These are phyloP conservation scores for Amia ocellicauda DNA, from an alignment of 2,113 vertebrate genomes.

Conservation along the genomic window DNA sequence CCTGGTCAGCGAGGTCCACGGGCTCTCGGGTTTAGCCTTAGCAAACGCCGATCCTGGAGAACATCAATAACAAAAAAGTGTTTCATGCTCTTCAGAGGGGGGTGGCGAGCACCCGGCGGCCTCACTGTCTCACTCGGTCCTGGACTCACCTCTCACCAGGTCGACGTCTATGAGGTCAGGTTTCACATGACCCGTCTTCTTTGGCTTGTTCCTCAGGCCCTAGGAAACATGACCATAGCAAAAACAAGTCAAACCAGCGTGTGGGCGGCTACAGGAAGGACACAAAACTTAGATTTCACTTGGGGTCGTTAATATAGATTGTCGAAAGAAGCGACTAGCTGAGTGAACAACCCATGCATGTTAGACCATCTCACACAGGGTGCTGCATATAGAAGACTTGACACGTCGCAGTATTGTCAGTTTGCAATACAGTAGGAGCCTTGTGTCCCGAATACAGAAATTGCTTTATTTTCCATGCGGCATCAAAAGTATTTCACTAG, in stretches of 20 bases:
- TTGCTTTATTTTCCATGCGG: too few relatives aligned
- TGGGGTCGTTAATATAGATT: neutral
- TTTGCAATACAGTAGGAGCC: too few relatives aligned
- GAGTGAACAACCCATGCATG: slow-evolving; percentile 12
- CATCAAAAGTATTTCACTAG: too few relatives aligned
- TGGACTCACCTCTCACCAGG: slow-evolving; percentile 89
- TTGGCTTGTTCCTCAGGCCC: slow-evolving; percentile 98
- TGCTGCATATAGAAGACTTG: too few relatives aligned
- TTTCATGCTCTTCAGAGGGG: neutral
- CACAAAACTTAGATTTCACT: neutral
- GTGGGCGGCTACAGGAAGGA: neutral
- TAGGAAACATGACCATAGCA: slow-evolving; percentile 53
- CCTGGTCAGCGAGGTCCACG: slow-evolving; percentile 94
- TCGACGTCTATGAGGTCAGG: slow-evolving; percentile 98
- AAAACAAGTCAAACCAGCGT: neutral
- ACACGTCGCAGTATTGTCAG: too few relatives aligned
- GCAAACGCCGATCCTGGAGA: slow-evolving; percentile 90
- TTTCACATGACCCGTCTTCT: slow-evolving; percentile 98
- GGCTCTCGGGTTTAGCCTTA: slow-evolving; percentile 97
- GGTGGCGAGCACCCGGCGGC: neutral
- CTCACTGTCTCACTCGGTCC: neutral
- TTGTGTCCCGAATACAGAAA: too few relatives aligned
- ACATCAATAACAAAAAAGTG: neutral
- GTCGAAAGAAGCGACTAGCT: neutral
- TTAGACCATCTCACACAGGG: slow-evolving; percentile 1